phyloP scores from a whole-genome alignment of 2,888 invertebrate genomes.

The Octonoba sinensis region DNA sequence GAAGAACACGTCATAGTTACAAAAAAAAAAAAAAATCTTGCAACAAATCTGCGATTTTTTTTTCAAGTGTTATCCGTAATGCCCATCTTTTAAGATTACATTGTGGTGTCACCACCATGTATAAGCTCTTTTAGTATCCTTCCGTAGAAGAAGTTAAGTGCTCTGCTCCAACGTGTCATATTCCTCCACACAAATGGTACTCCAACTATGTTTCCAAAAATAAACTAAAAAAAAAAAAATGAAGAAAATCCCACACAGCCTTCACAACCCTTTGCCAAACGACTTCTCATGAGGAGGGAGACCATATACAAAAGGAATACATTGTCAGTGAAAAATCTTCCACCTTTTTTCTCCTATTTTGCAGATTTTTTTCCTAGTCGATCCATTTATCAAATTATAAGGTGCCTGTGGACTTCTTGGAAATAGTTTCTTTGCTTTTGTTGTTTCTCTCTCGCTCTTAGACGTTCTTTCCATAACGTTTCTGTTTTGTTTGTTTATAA shows the following conservation, averaged over 20 bases:
- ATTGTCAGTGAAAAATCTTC: conserved; percentile 20
- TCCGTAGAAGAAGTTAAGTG: conserved; percentile 2
- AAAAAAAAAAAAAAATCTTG: too few species aligned
- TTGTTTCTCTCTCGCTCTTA: conserved; percentile 19
- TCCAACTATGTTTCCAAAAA: conserved; percentile 14
- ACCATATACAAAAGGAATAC: conserved; percentile 17
- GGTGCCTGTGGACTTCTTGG: conserved; percentile 32
- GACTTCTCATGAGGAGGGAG: conserved; percentile 1
- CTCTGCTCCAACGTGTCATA: conserved; percentile 20
- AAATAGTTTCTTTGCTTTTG: conserved; percentile 2
- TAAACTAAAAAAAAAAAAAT: neutral
- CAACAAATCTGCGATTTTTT: too few species aligned
- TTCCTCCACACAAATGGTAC: conserved; percentile 33
- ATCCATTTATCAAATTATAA: conserved; percentile 63
- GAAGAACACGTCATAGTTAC: too few species aligned
- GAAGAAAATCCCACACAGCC: neutral
- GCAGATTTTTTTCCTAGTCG: conserved; percentile 9
- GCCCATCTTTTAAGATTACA: too few species aligned
- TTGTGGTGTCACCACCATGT: too few species aligned
- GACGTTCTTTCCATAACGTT: conserved; percentile 20
- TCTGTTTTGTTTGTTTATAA: conserved; percentile 11
- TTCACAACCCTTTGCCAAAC: conserved; percentile 9
- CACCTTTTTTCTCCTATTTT: neutral
- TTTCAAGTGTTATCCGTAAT: too few species aligned
- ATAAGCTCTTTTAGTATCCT: neutral